phyloP scores from a whole-genome alignment of 2,888 invertebrate species.

The Tetranychus truncatus region DNA sequence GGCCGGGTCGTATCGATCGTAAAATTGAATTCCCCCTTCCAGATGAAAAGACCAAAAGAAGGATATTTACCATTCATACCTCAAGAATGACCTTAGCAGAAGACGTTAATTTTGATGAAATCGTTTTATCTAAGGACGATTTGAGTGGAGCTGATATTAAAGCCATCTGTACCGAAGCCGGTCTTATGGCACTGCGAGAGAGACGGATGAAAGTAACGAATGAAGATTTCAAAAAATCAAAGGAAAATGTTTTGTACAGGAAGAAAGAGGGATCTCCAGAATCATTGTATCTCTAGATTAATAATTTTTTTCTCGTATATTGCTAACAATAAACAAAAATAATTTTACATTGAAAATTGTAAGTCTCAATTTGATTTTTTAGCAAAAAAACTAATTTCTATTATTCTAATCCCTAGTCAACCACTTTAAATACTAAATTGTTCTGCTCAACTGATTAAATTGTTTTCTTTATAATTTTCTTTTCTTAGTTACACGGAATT shows the following conservation, averaged over 20 bases:
- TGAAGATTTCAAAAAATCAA: constrained; percentile 97
- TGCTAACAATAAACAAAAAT: not conserved
- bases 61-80: constrained; percentile 95
- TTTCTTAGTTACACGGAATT: too few species aligned
- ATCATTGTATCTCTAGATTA: constrained; percentile 34
- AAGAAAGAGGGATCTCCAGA: constrained; percentile 99
- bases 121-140: constrained; percentile 98
- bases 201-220: constrained; percentile 98
- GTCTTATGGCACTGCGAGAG: constrained; percentile 87
- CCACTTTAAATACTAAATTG: too few species aligned
- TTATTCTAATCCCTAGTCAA: too few species aligned
- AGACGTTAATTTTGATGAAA: constrained; percentile 87
- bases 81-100: constrained; percentile 90
- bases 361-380: too few species aligned
- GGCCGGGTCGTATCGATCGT: constrained; percentile 94
- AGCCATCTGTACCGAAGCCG: constrained; percentile 98
- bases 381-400: too few species aligned
- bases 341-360: too few species aligned
- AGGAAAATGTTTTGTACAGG: constrained; percentile 92
- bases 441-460: too few species aligned
- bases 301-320: not conserved
- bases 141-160: constrained; percentile 91
- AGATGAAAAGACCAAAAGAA: constrained; percentile 90
- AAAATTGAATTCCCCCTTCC: constrained; percentile 99
- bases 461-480: too few species aligned